Base-by-base conservation (phyloP, 2,888 invertebrate species). In the Seira ritae region DNA sequence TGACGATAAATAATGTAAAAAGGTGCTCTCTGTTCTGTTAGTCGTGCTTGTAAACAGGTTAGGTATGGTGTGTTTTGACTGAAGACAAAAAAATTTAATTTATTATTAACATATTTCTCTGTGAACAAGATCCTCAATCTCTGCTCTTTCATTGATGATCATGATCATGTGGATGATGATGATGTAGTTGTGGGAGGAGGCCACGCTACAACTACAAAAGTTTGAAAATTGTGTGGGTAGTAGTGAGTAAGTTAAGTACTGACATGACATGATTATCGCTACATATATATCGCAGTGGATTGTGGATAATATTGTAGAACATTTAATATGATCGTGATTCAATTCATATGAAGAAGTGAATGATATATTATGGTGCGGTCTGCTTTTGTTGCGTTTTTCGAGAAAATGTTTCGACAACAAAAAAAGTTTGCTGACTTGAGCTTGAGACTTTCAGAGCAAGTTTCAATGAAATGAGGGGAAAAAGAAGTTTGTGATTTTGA, bases 391-490 rank as follows among this genome's bases (percentile, higher is more conserved):
- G 82, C 23, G 76, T 77, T 77, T 82, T 82, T 60, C 72, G 73
- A 72, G 77, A 82, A 60, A 82, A 77, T 82, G n/a, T n/a, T n/a
- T n/a, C n/a, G n/a, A n/a, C 77, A 77, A 72, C 82, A 73, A 77
- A 82, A n/a, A n/a, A n/a, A n/a, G n/a, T n/a, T n/a, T n/a, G n/a
- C n/a, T n/a, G n/a, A n/a, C n/a, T 82, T 78, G 78, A 70, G 76
- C 76, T 82, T 82, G 72, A 77, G 77, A 82, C 77, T 77, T 66
- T 65, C 50, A 74, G 31, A 77, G 75, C 60, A 70, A n/a, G 60
- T 60, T 60, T 60, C 8, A 60, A 8, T 3, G 17, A n/a, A 10
- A 73, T 37, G 71, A 62, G 37, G 22, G 50, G 62, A 20, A 31
- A 77, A 37, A 71, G 46, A 71, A 71, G 24, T 42, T 50, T n/a